Conservation (phyloP, 1,140 invertebrate genomes). For the Pseudomyrmex dendroicus region DNA sequence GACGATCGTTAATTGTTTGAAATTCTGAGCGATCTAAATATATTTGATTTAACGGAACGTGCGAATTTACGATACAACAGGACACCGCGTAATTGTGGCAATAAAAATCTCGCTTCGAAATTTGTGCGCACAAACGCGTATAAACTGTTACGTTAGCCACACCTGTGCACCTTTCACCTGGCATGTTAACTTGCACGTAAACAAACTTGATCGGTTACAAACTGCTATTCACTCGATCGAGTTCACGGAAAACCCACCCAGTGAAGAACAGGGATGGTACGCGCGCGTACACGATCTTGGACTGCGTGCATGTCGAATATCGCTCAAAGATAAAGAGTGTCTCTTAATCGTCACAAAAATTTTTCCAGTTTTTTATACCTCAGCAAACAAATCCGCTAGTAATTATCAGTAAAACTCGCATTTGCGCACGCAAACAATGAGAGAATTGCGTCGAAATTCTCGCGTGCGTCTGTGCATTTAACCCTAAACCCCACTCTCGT, state of each 20-base stretch:
- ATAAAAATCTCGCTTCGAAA: constrained; percentile 37
- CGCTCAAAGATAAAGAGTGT: no score
- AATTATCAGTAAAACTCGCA: constrained; percentile 2
- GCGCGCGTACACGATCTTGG: not conserved
- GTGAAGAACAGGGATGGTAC: not conserved
- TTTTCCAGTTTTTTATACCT: no score
- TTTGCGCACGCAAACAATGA: not conserved
- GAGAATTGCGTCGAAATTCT: constrained; percentile 35
- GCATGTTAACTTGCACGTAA: constrained; percentile 38
- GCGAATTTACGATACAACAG: no score
- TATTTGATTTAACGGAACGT: no score
- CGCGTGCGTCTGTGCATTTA: constrained; percentile 48
- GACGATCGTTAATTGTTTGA: no score
- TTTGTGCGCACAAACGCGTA: constrained; percentile 27
- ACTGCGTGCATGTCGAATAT: no score
- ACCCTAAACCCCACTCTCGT: constrained; percentile 60
- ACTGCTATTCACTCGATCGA: constrained; percentile 16
- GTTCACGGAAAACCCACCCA: not conserved
- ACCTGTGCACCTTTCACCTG: constrained; percentile 68
- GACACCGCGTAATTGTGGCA: constrained; percentile 23
- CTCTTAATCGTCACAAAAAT: no score
- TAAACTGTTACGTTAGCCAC: constrained; percentile 63
- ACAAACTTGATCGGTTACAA: constrained; percentile 22
- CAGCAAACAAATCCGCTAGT: no score
- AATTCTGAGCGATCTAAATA: no score